Base-by-base conservation (phyloP, 2,888 invertebrate species). In the Pilophorus perplexus region DNA sequence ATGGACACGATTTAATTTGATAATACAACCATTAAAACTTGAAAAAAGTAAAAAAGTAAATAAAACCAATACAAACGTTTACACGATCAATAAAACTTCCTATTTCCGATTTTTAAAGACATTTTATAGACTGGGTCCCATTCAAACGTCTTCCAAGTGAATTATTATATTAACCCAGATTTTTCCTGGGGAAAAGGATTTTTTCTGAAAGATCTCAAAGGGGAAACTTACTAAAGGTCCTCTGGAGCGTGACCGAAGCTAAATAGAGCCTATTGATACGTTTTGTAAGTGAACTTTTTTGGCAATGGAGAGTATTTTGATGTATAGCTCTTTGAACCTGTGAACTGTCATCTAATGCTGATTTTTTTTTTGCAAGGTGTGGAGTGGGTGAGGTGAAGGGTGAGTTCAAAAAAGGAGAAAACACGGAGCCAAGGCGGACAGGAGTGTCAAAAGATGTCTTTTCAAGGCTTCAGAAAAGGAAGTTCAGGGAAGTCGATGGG, bases 401-500 rank as follows among this genome's bases (percentile, higher is more conserved):
- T 20, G 18, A 27, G 28, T 52, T 16, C 20, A 54, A 54, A 54
- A 20, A 22, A 33, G 10, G 54, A 27, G 14, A 27, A 33, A 54
- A 5, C 28, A 18, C 18, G 5, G 44, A 44, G 28, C 28, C 27
- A 54, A 60, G 25, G 28, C 25, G 44, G 60, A 25, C n/a, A 20
- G 44, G n/a, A 60, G 60, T 44, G 44, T 44, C 60, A 48, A 48
- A 64, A 64, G 64, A 50, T 50, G 64, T 23, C 46, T 64, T 64
- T 64, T 64, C 64, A 64, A n/a, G 48, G 57, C 40, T 57, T 57
- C 40, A 57, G 57, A 38, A 42, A 38, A 37, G 57, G 22, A 38
- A 12, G 5, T 48, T 48, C 33, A 33, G 33, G 33, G 54, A 75
- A 76, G 44, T 75, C 74, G 2, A 74, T 72, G 25, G 74, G n/a